A percentile compares a stretch with the other conserved stretches of the same genome.
These are phyloP conservation scores for Cerceris rybyensis DNA, from an alignment of 2,888 invertebrate species.

Conservation along the genomic window DNA sequence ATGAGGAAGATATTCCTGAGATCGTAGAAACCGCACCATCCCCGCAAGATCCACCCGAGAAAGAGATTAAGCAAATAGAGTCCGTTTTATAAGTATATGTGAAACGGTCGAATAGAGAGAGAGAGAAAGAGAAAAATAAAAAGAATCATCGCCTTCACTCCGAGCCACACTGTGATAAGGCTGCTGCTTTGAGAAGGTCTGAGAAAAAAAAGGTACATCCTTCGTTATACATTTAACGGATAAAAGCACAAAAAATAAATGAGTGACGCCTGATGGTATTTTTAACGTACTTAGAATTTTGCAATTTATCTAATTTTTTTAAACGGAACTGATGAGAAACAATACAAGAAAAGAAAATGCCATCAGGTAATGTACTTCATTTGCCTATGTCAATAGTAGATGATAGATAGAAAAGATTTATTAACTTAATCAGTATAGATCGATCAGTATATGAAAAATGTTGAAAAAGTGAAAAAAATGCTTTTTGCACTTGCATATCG, in stretches of 20 bases:
- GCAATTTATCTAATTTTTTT: constrained; percentile 62
- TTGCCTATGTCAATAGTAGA: constrained; percentile 70
- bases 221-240: constrained; percentile 70
- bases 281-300: constrained; percentile 63
- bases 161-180: constrained; percentile 79
- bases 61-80: constrained; percentile 88
- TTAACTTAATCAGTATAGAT: constrained; percentile 79
- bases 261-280: constrained; percentile 67
- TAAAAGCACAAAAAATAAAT: constrained; percentile 73
- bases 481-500: constrained; percentile 72
- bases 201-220: constrained; percentile 57
- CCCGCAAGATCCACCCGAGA: constrained; percentile 78
- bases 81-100: constrained; percentile 86
- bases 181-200: constrained; percentile 68
- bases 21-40: constrained; percentile 90
- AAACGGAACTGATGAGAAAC: constrained; percentile 35
- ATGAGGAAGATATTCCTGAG: constrained; percentile 89
- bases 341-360: constrained; percentile 59
- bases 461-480: constrained; percentile 59
- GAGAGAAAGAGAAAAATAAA: constrained; percentile 10
- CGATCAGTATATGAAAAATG: constrained; percentile 72
- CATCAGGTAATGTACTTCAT: constrained; percentile 65
- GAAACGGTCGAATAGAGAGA: constrained; percentile 16
- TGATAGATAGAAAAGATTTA: constrained; percentile 64
- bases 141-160: constrained; percentile 72